phyloP scores from a whole-genome alignment of 2,888 invertebrate species.

The Sipha maydis region DNA sequence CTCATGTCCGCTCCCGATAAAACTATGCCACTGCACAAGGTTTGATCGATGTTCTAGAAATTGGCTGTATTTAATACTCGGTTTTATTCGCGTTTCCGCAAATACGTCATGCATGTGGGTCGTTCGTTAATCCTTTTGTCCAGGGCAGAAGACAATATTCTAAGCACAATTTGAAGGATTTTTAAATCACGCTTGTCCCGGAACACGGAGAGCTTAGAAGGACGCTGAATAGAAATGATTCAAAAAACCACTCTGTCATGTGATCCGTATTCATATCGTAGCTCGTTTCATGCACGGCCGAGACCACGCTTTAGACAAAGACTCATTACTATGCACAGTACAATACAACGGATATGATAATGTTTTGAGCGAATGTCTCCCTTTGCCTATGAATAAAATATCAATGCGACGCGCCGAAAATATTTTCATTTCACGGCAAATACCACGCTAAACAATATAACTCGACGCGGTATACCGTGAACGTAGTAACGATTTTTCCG shows the following conservation, averaged over 20 bases:
- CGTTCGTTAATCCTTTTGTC: not conserved
- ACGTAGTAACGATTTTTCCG: not conserved
- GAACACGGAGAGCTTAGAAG: not conserved
- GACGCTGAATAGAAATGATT: not conserved
- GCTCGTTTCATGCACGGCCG: not conserved
- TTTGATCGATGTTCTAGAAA: no score
- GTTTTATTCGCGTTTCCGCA: no score
- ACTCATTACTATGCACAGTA: constrained; percentile 49
- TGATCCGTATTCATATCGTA: constrained; percentile 24
- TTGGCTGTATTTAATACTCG: no score
- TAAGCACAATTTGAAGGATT: not conserved
- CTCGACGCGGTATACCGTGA: not conserved
- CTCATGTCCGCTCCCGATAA: no score
- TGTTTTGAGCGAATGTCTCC: constrained; percentile 46
- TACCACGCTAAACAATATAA: constrained; percentile 2
- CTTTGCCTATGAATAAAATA: constrained; percentile 55
- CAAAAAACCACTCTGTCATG: constrained; percentile 31
- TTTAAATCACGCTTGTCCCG: not conserved
- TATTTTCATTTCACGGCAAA: constrained; percentile 8
- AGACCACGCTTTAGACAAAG: constrained; percentile 27
- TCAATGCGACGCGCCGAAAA: constrained; percentile 42
- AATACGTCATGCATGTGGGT: not conserved
- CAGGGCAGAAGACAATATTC: not conserved
- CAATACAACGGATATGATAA: constrained; percentile 52
- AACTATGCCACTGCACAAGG: no score